Conservation (phyloP, 92 coral and sea anemone genomes). For the Porites evermanni region DNA sequence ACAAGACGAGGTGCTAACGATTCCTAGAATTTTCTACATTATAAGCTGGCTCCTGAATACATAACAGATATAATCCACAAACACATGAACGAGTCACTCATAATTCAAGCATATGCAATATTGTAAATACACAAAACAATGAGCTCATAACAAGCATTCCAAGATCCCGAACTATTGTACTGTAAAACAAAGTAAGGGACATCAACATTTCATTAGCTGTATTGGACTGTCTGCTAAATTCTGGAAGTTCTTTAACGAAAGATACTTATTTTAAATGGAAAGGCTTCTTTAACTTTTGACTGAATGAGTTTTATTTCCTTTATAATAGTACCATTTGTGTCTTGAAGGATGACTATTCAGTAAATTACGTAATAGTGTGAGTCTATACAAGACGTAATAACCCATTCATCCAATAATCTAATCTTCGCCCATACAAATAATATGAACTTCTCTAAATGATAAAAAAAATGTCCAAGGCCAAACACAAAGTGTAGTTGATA, state of each 20-base stretch:
- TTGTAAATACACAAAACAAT: neutral
- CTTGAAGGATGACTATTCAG: neutral
- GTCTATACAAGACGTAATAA: neutral
- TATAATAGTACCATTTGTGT: neutral
- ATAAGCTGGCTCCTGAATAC: neutral
- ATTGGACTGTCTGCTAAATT: conserved; percentile 26
- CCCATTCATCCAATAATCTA: neutral
- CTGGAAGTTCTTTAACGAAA: neutral
- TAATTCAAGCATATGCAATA: neutral
- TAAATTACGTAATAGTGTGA: neutral
- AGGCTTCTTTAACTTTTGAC: neutral
- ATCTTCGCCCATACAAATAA: neutral
- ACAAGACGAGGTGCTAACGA: neutral
- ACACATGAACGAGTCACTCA: neutral
- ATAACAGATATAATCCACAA: neutral
- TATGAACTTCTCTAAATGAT: neutral
- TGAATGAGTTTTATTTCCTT: neutral
- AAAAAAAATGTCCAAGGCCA: neutral
- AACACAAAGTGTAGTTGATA: neutral
- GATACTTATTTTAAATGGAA: neutral
- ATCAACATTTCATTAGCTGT: conserved; percentile 9
- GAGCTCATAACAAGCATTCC: neutral
- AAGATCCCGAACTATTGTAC: neutral
- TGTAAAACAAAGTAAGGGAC: neutral
- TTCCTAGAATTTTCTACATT: neutral